Conservation (phyloP, 2,888 invertebrate species). For the Hesperia comma region DNA sequence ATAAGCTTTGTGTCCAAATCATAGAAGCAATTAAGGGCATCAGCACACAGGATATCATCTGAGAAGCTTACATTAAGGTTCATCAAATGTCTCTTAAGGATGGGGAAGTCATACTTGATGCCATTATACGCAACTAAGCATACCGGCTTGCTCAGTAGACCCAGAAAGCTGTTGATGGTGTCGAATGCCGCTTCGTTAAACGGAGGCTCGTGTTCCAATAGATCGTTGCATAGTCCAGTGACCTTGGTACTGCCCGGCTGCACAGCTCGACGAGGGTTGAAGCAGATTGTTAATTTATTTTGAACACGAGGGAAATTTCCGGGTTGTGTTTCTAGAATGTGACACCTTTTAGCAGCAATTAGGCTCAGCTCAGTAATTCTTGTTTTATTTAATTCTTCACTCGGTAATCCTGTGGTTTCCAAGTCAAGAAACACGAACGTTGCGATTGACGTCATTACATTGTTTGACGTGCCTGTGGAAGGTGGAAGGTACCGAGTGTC, state of each 20-base stretch:
- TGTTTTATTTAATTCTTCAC: conserved; percentile 76
- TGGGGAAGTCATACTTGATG: conserved; percentile 89
- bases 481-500: no score
- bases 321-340: conserved; percentile 64
- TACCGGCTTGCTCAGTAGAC: conserved; percentile 86
- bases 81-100: conserved; percentile 84
- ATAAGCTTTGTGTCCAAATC: conserved; percentile 46
- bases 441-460: conserved; percentile 67
- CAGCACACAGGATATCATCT: conserved; percentile 84
- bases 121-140: conserved; percentile 94
- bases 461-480: no score
- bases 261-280: conserved; percentile 86
- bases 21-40: conserved; percentile 71
- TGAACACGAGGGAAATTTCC: conserved; percentile 85
- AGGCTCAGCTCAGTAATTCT: conserved; percentile 88
- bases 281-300: conserved; percentile 88
- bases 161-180: conserved; percentile 86
- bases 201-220: conserved; percentile 84
- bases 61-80: conserved; percentile 68
- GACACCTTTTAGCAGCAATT: conserved; percentile 81
- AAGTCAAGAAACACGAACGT: conserved; percentile 89
- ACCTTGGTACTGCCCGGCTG: conserved; percentile 64
- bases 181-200: conserved; percentile 84
- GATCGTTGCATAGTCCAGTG: conserved; percentile 87
- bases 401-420: conserved; percentile 88